A percentile compares a stretch with the other conserved stretches of the same genome.
phyloP scores from a whole-genome alignment of 2,113 vertebrate species.

The Corapipo altera region DNA sequence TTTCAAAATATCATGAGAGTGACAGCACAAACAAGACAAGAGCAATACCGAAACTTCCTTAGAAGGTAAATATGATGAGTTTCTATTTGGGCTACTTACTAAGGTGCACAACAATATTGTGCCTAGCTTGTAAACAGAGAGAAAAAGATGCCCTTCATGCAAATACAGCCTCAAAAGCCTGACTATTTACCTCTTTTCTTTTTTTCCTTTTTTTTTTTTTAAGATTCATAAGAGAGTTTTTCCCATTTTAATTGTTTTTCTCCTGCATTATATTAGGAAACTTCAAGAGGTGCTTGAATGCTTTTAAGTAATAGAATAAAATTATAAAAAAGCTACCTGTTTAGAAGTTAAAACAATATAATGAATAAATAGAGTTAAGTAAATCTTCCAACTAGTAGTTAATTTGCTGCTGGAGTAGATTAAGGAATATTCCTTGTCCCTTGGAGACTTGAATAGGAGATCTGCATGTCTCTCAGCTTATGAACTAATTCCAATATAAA shows the following conservation, averaged over 20 bases:
- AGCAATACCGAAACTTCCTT: constrained; percentile 90
- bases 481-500: not conserved
- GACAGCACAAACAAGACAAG: constrained; percentile 88
- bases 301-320: not conserved
- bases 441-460: not conserved
- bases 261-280: not conserved
- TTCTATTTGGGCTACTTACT: not conserved
- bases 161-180: not conserved
- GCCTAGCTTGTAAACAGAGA: not conserved
- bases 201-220: not conserved
- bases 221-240: not conserved
- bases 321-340: not conserved
- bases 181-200: not conserved
- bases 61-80: constrained; percentile 77
- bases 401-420: not conserved
- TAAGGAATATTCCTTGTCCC: not conserved
- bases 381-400: not conserved
- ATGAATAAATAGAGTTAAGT: not conserved
- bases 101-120: not conserved
- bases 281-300: not conserved
- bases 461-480: not conserved
- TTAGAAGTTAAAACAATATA: not conserved
- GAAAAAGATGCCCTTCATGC: not conserved
- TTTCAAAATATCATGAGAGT: constrained; percentile 95
- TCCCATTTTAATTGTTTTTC: not conserved